Conservation (phyloP, 2,888 invertebrate genomes). For the Nudaria mundana region DNA sequence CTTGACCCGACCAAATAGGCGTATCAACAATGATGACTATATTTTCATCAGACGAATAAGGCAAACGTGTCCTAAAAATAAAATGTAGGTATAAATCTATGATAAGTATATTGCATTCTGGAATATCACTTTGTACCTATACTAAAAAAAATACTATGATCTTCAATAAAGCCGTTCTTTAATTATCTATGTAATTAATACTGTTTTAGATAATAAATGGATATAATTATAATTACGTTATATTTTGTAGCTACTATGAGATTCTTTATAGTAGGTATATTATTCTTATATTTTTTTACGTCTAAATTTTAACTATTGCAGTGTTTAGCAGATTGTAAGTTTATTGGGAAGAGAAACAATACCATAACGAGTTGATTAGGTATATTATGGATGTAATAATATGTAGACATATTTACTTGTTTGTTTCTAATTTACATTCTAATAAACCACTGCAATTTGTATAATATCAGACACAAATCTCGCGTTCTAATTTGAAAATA, state of each 20-base stretch:
- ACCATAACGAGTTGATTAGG: too few relatives aligned
- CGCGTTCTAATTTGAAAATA: too few relatives aligned
- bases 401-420: too few relatives aligned
- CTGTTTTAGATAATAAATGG: conserved; percentile 41
- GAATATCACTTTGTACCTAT: conserved; percentile 27
- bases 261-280: conserved; percentile 15
- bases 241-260: conserved; percentile 21
- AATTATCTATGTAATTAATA: conserved; percentile 46
- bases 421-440: too few relatives aligned
- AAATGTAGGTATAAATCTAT: conserved; percentile 23
- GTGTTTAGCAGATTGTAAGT: too few relatives aligned
- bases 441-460: too few relatives aligned
- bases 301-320: conserved; percentile 5
- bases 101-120: conserved; percentile 21
- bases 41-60: too few relatives aligned
- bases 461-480: too few relatives aligned
- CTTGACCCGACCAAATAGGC: too few relatives aligned
- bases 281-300: not conserved
- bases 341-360: too few relatives aligned
- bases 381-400: too few relatives aligned
- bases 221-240: conserved; percentile 12
- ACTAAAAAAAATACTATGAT: conserved; percentile 66
- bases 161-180: conserved; percentile 52
- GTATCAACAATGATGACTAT: too few relatives aligned
- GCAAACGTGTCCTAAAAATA: conserved; percentile 33